Conservation (phyloP, 2,113 vertebrate genomes). For the Mobula birostris region DNA sequence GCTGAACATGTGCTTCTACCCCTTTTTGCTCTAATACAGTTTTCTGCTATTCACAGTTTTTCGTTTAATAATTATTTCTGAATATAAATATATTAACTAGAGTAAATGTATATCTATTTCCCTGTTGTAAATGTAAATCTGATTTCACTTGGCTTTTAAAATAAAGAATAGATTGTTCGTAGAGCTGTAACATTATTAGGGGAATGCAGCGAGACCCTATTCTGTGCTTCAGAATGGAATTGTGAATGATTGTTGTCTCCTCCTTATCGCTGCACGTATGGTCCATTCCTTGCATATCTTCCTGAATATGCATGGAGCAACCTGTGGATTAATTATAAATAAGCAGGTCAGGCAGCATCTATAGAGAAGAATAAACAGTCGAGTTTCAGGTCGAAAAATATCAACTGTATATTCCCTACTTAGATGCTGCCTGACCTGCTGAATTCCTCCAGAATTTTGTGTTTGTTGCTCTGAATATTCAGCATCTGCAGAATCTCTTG, state of each 20-base stretch:
- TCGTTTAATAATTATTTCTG: not conserved
- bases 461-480: too few species aligned
- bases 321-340: not conserved
- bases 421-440: too few species aligned
- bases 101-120: not conserved
- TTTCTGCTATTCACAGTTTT: not conserved
- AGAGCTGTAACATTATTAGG: not conserved
- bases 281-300: not conserved
- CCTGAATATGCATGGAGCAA: not conserved
- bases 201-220: not conserved
- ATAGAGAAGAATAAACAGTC: too few species aligned
- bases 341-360: too few species aligned
- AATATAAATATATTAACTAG: not conserved
- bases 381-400: too few species aligned
- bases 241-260: not conserved
- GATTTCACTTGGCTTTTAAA: not conserved
- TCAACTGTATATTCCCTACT: too few species aligned
- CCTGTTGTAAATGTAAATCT: not conserved
- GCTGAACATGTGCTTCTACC: not conserved
- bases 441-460: too few species aligned
- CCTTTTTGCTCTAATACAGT: not conserved
- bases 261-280: not conserved
- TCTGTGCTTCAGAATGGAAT: not conserved
- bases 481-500: too few species aligned
- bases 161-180: not conserved